These are phyloP conservation scores for Agrenia bidenticulata DNA, from an alignment of 2,888 invertebrate species.

Conservation along the genomic window DNA sequence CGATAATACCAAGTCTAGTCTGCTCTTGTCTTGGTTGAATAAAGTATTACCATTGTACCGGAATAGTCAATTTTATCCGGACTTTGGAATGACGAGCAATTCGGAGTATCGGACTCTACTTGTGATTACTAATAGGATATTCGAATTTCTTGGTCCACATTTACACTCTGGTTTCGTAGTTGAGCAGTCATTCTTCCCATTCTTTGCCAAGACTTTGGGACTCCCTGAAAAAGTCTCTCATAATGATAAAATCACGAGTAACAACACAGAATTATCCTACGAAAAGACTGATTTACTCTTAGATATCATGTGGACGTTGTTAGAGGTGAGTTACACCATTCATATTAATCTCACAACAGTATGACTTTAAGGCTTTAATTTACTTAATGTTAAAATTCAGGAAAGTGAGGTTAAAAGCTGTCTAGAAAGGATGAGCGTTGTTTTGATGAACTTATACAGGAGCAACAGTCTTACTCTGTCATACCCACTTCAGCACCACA, in stretches of 20 bases:
- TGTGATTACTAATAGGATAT: conserved; percentile 55
- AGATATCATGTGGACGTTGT: conserved; percentile 68
- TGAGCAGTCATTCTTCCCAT: conserved; percentile 67
- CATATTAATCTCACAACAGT: neutral
- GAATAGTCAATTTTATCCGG: conserved; percentile 25
- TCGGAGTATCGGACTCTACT: conserved; percentile 33
- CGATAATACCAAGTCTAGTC: conserved; percentile 56
- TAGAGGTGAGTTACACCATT: conserved; percentile 63
- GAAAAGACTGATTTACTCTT: conserved; percentile 56
- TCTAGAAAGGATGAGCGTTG: conserved; percentile 65
- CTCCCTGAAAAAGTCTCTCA: conserved; percentile 48
- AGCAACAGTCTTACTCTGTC: conserved; percentile 60
- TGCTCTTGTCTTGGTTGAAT: conserved; percentile 59
- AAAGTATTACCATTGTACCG: conserved; percentile 56
- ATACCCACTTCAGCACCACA: conserved; percentile 59
- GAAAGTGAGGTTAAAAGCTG: conserved; percentile 65
- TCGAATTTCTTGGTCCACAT: conserved; percentile 65
- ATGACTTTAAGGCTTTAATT: conserved; percentile 8
- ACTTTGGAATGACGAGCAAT: neutral
- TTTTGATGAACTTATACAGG: conserved; percentile 65
- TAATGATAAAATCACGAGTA: conserved; percentile 45
- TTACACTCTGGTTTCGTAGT: conserved; percentile 69
- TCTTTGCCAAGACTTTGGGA: conserved; percentile 55
- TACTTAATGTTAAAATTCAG: conserved; percentile 54
- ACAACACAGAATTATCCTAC: conserved; percentile 19